Evolutionary conservation across 2,888 invertebrate genomes (phyloP).

Genomic region (Stenoptilia bipunctidactyla): DNA sequence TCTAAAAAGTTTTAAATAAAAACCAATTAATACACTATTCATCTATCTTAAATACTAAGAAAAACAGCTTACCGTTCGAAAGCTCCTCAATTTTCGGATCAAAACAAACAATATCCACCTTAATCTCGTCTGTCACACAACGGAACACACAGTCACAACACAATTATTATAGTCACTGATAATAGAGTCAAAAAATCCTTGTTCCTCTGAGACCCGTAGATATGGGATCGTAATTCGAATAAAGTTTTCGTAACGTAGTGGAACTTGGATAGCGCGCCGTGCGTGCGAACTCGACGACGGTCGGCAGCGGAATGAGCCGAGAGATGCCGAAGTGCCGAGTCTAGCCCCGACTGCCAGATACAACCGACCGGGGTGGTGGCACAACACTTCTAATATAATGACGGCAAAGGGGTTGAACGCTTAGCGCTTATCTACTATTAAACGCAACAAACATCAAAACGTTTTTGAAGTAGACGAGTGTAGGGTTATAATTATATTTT

Average conservation of each 20-base stretch:
- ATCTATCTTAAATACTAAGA: too few species aligned
- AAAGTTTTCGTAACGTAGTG: conserved; percentile 44
- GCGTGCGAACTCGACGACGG: conserved; percentile 45
- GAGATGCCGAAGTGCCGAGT: conserved; percentile 19
- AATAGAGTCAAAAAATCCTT: conserved; percentile 14
- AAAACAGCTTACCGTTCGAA: background rate
- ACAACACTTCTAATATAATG: conserved; percentile 70
- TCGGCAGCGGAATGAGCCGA: conserved; percentile 20
- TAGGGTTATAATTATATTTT: too few species aligned
- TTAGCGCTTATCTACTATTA: conserved; percentile 39
- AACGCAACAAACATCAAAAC: too few species aligned
- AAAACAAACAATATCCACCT: conserved; percentile 22
- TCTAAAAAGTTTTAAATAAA: too few species aligned
- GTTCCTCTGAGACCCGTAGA: too few species aligned
- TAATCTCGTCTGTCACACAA: conserved; percentile 22
- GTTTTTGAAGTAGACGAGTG: too few species aligned
- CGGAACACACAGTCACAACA: conserved; percentile 39
- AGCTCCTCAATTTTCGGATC: conserved; percentile 1
- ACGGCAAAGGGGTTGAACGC: conserved; percentile 61
- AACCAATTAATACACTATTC: too few species aligned
- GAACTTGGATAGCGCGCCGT: conserved; percentile 25
- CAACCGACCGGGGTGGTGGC: conserved; percentile 38
- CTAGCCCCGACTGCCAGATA: conserved; percentile 21
- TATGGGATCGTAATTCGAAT: conserved; percentile 38
- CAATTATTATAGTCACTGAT: conserved; percentile 1